Conservation (phyloP, 2,113 vertebrate species). For the Xiphorhynchus elegans region DNA sequence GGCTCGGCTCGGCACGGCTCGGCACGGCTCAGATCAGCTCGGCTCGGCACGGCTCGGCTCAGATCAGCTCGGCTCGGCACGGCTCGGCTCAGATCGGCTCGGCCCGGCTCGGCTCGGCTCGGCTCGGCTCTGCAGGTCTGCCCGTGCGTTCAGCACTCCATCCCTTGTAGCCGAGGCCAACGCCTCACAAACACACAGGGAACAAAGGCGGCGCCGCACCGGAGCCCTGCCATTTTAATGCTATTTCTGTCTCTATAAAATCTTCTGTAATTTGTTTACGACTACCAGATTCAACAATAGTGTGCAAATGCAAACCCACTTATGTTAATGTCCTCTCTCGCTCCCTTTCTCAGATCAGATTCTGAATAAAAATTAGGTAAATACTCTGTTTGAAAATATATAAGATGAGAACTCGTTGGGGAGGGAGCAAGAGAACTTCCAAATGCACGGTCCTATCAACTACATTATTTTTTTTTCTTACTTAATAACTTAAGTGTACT, state of each 20-base stretch:
- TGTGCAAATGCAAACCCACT: constrained; percentile 79
- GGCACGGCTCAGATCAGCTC: no score
- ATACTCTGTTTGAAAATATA: constrained; percentile 83
- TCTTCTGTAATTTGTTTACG: constrained; percentile 79
- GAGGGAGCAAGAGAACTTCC: constrained; percentile 61
- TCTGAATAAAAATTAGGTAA: constrained; percentile 83
- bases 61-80: no score
- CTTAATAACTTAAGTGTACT: constrained; percentile 89
- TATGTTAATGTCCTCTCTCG: constrained; percentile 75
- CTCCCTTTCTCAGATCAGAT: constrained; percentile 72
- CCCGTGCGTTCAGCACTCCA: background rate
- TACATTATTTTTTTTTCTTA: constrained; percentile 76
- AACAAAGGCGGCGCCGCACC: background rate
- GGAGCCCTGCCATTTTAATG: constrained; percentile 28
- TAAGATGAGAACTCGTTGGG: constrained; percentile 75
- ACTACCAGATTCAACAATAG: constrained; percentile 76
- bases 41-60: no score
- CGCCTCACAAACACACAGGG: constrained; percentile 1
- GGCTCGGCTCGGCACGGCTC: no score
- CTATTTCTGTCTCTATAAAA: constrained; percentile 76
- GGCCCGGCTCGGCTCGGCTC: no score
- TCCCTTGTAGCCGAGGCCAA: constrained; percentile 30
- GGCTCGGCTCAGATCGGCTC: no score
- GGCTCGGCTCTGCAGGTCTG: background rate
- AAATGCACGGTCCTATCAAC: constrained; percentile 74